These are phyloP conservation scores for Cataglyphis albicans DNA, from an alignment of 2,888 invertebrate species.

Conservation along the genomic window DNA sequence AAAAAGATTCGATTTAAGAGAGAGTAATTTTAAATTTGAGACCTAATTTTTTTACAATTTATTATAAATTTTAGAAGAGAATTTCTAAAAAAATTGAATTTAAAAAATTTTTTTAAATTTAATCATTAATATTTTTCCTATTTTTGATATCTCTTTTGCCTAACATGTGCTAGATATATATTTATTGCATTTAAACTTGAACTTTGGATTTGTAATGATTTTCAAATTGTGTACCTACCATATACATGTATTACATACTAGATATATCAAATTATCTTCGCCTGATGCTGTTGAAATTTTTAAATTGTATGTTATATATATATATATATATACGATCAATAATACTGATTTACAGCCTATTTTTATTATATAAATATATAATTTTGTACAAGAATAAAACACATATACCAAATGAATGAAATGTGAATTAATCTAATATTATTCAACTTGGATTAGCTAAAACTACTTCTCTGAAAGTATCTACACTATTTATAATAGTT, in stretches of 20 bases:
- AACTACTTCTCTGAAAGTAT: background rate
- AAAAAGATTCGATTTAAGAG: background rate
- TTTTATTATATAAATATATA: slow-evolving; percentile 10
- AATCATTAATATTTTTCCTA: background rate
- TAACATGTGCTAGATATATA: background rate
- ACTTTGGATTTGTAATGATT: background rate
- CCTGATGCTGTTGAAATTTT: background rate
- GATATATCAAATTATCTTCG: background rate
- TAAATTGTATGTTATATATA: background rate
- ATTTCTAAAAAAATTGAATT: background rate
- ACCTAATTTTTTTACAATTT: background rate
- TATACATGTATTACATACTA: background rate
- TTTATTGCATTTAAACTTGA: slow-evolving; percentile 2
- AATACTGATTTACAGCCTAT: background rate
- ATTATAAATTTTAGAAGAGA: background rate
- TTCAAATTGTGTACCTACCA: background rate
- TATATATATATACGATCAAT: background rate
- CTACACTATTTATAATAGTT: background rate
- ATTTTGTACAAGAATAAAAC: slow-evolving; percentile 7
- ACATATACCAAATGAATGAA: background rate
- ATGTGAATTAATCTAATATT: slow-evolving; percentile 17
- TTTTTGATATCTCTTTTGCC: background rate
- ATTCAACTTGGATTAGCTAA: background rate
- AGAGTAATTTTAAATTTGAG: background rate
- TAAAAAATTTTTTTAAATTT: no score